Conservation (phyloP, 2,113 vertebrate species). For the Nettapus auritus region DNA sequence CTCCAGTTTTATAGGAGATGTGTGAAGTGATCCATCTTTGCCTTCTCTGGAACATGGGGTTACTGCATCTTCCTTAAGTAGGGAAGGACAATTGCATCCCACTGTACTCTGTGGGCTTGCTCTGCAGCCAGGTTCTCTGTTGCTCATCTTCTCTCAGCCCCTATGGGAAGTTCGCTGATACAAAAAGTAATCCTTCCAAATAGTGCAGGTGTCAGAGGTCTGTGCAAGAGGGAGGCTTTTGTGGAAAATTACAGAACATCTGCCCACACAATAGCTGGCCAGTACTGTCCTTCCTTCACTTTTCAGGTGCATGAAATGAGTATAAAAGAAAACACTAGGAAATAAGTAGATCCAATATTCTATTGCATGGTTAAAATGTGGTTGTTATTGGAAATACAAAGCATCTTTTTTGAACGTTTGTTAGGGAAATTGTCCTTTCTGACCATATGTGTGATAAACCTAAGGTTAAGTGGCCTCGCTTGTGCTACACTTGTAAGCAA, state of each 20-base stretch:
- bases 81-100: neutral
- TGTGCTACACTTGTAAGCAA: neutral
- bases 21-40: neutral
- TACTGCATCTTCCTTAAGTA: neutral
- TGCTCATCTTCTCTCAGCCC: constrained; percentile 18
- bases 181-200: constrained; percentile 48
- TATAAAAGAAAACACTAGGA: neutral
- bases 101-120: neutral
- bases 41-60: neutral
- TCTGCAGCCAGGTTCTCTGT: neutral
- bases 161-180: neutral
- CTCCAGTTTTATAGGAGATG: neutral
- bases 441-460: neutral
- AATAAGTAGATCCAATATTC: neutral
- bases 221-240: constrained; percentile 10
- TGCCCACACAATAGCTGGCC: constrained; percentile 59
- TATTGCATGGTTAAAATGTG: neutral
- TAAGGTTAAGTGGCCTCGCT: neutral
- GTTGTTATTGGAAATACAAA: neutral
- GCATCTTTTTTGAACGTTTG: neutral
- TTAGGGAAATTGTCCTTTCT: neutral
- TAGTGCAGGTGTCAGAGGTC: constrained; percentile 56
- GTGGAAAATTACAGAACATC: constrained; percentile 59
- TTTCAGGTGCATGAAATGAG: constrained; percentile 55
- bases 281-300: constrained; percentile 54